A percentile compares a stretch with the other conserved stretches of the same genome.
Conservation (phyloP, 2,888 invertebrate genomes). For the Pogonocherus hispidulus region DNA sequence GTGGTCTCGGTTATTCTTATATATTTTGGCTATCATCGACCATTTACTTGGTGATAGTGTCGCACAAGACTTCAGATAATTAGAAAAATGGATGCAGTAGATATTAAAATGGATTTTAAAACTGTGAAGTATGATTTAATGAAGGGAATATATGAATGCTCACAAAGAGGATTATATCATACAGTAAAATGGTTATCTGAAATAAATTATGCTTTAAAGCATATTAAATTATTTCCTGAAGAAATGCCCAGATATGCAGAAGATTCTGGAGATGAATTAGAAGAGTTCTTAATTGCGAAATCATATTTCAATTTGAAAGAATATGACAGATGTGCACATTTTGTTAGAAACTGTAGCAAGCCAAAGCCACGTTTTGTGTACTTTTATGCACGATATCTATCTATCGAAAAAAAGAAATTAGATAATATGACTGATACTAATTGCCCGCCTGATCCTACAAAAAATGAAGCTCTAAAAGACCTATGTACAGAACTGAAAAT, state of each 20-base stretch:
- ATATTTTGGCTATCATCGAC: no score
- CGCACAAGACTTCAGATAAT: no score
- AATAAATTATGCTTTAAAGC: constrained; percentile 82
- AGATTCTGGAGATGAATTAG: constrained; percentile 75
- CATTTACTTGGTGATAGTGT: no score
- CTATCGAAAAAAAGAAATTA: constrained; percentile 89
- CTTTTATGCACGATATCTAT: constrained; percentile 88
- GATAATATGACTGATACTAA: constrained; percentile 80
- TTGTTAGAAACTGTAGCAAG: constrained; percentile 79
- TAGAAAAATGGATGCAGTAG: constrained; percentile 37
- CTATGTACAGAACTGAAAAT: constrained; percentile 73
- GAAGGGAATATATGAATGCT: constrained; percentile 79
- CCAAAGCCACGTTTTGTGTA: constrained; percentile 85
- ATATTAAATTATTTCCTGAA: constrained; percentile 74
- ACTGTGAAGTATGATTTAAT: constrained; percentile 77
- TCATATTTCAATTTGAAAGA: constrained; percentile 92
- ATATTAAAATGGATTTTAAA: constrained; percentile 70
- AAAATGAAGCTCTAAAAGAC: constrained; percentile 72
- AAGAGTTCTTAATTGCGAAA: constrained; percentile 84
- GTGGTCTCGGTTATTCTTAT: no score
- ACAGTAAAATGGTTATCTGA: constrained; percentile 92
- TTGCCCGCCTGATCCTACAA: constrained; percentile 74
- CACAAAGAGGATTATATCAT: constrained; percentile 83
- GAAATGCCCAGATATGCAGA: constrained; percentile 70
- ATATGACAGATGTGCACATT: constrained; percentile 89